These are phyloP conservation scores for Ennomos fuscantarius DNA, from an alignment of 2,888 invertebrate genomes.

Conservation along the genomic window DNA sequence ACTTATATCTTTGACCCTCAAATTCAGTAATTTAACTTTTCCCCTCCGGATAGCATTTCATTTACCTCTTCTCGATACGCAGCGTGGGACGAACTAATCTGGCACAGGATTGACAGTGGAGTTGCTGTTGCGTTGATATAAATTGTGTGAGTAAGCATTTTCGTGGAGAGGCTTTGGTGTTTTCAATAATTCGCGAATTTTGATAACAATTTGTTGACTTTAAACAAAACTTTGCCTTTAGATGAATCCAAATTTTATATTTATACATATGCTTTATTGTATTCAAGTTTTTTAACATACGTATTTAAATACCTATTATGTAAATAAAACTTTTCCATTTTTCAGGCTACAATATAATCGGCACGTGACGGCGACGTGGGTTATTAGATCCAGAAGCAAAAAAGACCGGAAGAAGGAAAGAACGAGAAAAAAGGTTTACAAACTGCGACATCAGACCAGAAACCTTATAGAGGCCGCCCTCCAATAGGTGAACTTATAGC, in stretches of 20 bases:
- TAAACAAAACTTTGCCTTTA: not conserved
- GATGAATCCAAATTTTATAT: not conserved
- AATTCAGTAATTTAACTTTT: slow-evolving; percentile 86
- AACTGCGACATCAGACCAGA: too few relatives aligned
- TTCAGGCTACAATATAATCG: too few relatives aligned
- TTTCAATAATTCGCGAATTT: slow-evolving; percentile 9
- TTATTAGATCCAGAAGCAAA: too few relatives aligned
- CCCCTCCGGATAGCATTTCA: slow-evolving; percentile 85
- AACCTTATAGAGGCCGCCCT: too few relatives aligned
- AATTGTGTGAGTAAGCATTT: slow-evolving; percentile 27
- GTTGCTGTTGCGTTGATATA: slow-evolving; percentile 40
- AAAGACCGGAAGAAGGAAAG: too few relatives aligned
- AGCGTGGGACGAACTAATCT: slow-evolving; percentile 84
- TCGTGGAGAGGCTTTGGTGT: slow-evolving; percentile 14
- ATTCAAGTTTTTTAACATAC: too few relatives aligned
- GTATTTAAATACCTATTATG: too few relatives aligned
- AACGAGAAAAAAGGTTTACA: too few relatives aligned
- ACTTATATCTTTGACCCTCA: slow-evolving; percentile 85
- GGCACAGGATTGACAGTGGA: slow-evolving; percentile 63
- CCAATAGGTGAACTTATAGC: too few relatives aligned
- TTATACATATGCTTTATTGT: too few relatives aligned
- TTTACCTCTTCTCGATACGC: slow-evolving; percentile 86
- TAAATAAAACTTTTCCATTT: too few relatives aligned
- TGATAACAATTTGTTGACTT: not conserved
- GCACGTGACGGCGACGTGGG: too few relatives aligned